These are phyloP conservation scores for Apodemus sylvaticus DNA, from an alignment of 2,113 vertebrate genomes.

Conservation along the genomic window DNA sequence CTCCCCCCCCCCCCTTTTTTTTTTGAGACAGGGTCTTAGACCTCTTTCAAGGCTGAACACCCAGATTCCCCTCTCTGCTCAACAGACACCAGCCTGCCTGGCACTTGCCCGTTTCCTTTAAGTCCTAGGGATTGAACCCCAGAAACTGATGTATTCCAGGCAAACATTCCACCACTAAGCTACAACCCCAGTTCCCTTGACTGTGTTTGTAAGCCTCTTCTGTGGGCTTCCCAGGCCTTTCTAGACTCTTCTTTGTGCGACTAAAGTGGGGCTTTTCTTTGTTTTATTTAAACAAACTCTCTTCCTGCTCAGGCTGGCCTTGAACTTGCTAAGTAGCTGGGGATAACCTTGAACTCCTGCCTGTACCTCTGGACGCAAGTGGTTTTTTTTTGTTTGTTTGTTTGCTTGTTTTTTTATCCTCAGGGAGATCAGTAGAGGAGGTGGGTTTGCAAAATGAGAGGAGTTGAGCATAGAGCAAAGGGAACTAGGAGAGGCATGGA, in stretches of 20 bases:
- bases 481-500: not conserved
- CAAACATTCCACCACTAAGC: not conserved
- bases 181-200: not conserved
- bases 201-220: not conserved
- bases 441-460: not conserved
- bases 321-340: not conserved
- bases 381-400: constrained; percentile 57
- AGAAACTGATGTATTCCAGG: not conserved
- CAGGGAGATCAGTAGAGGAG: not conserved
- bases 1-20: too few species aligned
- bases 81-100: not conserved
- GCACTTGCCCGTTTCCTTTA: not conserved
- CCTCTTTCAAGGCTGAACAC: too few species aligned
- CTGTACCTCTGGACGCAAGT: not conserved
- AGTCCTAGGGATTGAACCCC: not conserved
- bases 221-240: not conserved
- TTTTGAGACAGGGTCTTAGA: not conserved
- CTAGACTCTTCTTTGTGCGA: not conserved
- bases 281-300: not conserved
- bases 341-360: not conserved
- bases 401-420: constrained; percentile 60
- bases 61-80: not conserved
- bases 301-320: not conserved
- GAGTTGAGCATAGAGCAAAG: constrained; percentile 33
- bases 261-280: not conserved